A percentile compares a stretch with the other conserved stretches of the same genome.
These are phyloP conservation scores for Drosophila acutilabella DNA, from an alignment of 2,888 invertebrate species.

Conservation along the genomic window DNA sequence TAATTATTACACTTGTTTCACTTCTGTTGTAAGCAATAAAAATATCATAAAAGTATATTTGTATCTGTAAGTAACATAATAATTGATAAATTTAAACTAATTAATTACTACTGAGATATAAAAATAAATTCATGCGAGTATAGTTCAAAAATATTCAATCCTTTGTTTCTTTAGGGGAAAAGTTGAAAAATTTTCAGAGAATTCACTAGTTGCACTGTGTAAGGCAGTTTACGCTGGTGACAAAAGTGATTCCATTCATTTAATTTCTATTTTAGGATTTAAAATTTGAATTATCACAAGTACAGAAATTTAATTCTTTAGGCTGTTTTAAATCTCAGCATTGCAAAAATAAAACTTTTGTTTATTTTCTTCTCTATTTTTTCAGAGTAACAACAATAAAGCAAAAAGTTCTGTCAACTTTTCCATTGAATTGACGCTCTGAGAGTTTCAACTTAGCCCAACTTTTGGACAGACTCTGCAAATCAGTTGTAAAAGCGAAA, in stretches of 20 bases:
- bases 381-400: not conserved
- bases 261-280: too few relatives aligned
- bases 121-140: conserved; percentile 21
- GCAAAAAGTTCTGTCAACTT: not conserved
- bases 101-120: conserved; percentile 27
- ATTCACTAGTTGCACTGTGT: too few relatives aligned
- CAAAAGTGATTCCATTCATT: too few relatives aligned
- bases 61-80: conserved; percentile 40
- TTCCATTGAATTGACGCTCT: not conserved
- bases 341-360: too few relatives aligned
- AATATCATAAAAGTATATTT: conserved; percentile 14
- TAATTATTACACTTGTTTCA: conserved; percentile 8
- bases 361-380: too few relatives aligned
- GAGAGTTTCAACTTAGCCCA: not conserved
- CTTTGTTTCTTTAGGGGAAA: not conserved
- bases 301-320: not conserved
- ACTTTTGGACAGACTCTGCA: not conserved
- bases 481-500: not conserved
- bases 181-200: too few relatives aligned
- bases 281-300: too few relatives aligned
- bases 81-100: conserved; percentile 20
- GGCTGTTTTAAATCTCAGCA: too few relatives aligned
- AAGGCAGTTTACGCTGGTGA: too few relatives aligned
- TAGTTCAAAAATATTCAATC: conserved; percentile 20
- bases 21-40: too few relatives aligned